These are phyloP conservation scores for Heliocidaris erythrogramma DNA, from an alignment of 35 echinoderm and acorn worm genomes.

Conservation along the genomic window DNA sequence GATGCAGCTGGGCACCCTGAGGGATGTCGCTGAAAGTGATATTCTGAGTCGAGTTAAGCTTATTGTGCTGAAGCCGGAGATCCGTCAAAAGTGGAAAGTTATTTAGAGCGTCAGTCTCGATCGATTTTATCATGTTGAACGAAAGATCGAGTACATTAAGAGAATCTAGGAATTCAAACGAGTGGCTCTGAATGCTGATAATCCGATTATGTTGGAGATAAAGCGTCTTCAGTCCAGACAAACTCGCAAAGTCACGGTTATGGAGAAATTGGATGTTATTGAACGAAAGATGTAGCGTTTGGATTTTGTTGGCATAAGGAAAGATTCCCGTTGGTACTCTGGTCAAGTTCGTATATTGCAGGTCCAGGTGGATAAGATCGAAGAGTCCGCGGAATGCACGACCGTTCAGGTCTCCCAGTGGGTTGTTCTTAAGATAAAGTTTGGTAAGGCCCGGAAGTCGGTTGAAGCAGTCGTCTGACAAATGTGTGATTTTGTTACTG, in stretches of 20 bases:
- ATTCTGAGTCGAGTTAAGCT: neutral
- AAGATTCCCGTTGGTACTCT: constrained; percentile 13
- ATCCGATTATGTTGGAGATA: constrained; percentile 12
- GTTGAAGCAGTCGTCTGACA: constrained; percentile 6
- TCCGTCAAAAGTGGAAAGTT: neutral
- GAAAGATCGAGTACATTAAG: neutral
- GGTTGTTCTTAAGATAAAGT: neutral
- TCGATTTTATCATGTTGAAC: neutral
- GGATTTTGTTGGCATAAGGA: neutral
- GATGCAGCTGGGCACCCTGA: neutral
- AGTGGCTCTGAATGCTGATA: neutral
- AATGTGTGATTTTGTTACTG: constrained; percentile 14
- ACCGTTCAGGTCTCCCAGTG: neutral
- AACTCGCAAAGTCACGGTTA: constrained; percentile 25
- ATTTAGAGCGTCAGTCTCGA: neutral
- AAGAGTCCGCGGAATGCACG: neutral
- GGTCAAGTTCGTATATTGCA: constrained; percentile 33
- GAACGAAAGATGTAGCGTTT: constrained; percentile 7
- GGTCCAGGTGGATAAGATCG: neutral
- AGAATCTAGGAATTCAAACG: neutral
- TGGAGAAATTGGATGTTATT: constrained; percentile 25
- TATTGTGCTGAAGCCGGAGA: neutral
- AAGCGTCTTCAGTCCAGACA: constrained; percentile 1
- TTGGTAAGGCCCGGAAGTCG: too few relatives aligned
- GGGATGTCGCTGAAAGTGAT: neutral